Base-by-base conservation (phyloP, 2,113 vertebrate genomes). In the Noctilio leporinus region DNA sequence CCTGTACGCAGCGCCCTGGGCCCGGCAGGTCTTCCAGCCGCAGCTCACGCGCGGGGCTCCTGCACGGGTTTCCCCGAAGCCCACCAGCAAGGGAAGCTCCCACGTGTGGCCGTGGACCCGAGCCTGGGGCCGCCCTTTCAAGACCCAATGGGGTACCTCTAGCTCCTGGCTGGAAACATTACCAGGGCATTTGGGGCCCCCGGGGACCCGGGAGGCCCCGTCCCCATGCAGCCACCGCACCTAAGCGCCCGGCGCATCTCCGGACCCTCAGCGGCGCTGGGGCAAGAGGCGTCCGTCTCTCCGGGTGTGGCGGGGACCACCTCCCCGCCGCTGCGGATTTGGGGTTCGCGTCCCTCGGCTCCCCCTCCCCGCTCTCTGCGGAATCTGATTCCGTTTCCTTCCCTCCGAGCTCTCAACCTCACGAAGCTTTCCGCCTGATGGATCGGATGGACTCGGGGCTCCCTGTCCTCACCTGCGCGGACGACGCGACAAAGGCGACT, bases 401-500 rank as follows among this genome's bases (percentile, higher is more conserved):
- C 53, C 38, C 24, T 80, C 70, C 26, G 40, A 5, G 65, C 53
- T 57, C 85, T 20, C 22, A 5, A 38, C 11, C 35, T 38, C n/a
- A 7, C 4, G 43, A 77, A 57, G 86, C 85, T 59, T 35, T 69
- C 57, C 35, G 45, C 70, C 49, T 43, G 0, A 15, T 12, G 33
- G 69, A 26, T 11, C 20, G n/a, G 70, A 20, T 17, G 1, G 49
- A 51, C 47, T 49, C 75, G 0, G 11, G 38, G 43, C 6, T 47
- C 69, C 16, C 2, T 0, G 57, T 24, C 14, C 94, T 95, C 40
- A 96, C 97, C 97, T 95, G 82, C 75, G 45, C n/a, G 0, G 91
- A 49, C 3, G 38, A 16, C 1, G 2, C 0, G 16, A 7, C 19
- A 40, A 35, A 45, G 30, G 51, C 49, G 38, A 4, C 26, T 0